These are phyloP conservation scores for Casuarius casuarius DNA, from an alignment of 2,113 vertebrate genomes.

Conservation along the genomic window DNA sequence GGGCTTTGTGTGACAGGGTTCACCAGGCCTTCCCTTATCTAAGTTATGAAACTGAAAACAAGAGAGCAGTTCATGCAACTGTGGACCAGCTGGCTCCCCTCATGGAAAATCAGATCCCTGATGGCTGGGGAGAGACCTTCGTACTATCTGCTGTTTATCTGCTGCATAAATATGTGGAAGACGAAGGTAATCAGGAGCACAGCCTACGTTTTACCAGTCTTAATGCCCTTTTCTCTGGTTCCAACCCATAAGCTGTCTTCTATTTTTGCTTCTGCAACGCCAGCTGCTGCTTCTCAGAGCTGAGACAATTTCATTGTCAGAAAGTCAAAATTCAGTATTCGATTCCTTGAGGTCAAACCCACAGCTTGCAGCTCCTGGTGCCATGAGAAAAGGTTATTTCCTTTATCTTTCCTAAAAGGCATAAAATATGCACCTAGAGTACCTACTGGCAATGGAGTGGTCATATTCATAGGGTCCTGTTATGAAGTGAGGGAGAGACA, in stretches of 20 bases:
- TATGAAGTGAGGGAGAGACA: conserved; percentile 89
- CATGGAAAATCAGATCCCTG: accelerated
- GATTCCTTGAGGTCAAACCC: not conserved
- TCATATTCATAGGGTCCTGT: conserved; percentile 80
- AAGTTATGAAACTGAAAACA: not conserved
- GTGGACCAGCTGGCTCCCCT: not conserved
- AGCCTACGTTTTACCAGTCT: not conserved
- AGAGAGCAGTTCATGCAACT: not conserved
- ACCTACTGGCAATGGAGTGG: conserved; percentile 76
- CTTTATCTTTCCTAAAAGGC: not conserved
- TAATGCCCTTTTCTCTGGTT: not conserved
- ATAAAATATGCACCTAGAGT: not conserved
- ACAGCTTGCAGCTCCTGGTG: not conserved
- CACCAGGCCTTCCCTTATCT: not conserved
- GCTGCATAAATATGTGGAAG: not conserved
- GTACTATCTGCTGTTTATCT: not conserved
- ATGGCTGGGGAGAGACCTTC: not conserved
- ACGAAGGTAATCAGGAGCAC: not conserved
- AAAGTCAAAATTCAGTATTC: not conserved
- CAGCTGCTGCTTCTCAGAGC: not conserved
- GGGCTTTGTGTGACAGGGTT: not conserved
- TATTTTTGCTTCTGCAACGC: not conserved
- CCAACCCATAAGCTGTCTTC: not conserved
- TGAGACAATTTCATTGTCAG: not conserved
- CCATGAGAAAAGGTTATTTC: not conserved